These are phyloP conservation scores for Centropus bengalensis DNA, from an alignment of 2,113 vertebrate species.

Conservation along the genomic window DNA sequence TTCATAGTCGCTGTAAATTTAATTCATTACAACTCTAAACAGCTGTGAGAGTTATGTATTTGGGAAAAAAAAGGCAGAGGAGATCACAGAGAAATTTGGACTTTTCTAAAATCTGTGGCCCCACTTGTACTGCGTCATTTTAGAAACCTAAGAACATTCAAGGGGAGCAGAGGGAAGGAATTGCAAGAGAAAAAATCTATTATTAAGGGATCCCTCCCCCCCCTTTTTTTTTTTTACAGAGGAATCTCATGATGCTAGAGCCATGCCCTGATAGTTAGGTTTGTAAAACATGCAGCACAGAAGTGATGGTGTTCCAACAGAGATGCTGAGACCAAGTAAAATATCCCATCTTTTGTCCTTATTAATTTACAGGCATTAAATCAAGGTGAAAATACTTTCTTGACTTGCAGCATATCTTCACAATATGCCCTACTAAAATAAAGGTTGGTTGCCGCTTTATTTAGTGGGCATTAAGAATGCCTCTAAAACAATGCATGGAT, in stretches of 20 bases:
- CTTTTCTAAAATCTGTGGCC: not conserved
- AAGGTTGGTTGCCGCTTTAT: slow-evolving; percentile 46
- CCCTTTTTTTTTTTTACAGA: not conserved
- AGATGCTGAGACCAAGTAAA: not conserved
- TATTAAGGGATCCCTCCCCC: not conserved
- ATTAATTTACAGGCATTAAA: not conserved
- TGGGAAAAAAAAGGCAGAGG: not conserved
- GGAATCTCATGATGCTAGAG: not conserved
- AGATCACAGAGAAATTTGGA: not conserved
- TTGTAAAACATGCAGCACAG: not conserved
- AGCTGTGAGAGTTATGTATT: not conserved
- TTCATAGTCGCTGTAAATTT: not conserved
- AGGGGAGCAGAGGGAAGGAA: not conserved
- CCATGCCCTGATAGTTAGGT: not conserved
- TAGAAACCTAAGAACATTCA: not conserved
- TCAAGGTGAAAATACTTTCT: not conserved
- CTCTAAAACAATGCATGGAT: slow-evolving; percentile 52
- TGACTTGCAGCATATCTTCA: not conserved
- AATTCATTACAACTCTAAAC: not conserved
- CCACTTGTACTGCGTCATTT: not conserved
- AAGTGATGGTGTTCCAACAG: not conserved
- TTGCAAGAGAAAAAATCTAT: not conserved
- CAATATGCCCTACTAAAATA: not conserved
- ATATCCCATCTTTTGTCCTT: not conserved
- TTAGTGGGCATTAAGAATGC: slow-evolving; percentile 53